These are phyloP conservation scores for Nothobranchius kuhntae DNA, from an alignment of 2,113 vertebrate genomes.

Conservation along the genomic window DNA sequence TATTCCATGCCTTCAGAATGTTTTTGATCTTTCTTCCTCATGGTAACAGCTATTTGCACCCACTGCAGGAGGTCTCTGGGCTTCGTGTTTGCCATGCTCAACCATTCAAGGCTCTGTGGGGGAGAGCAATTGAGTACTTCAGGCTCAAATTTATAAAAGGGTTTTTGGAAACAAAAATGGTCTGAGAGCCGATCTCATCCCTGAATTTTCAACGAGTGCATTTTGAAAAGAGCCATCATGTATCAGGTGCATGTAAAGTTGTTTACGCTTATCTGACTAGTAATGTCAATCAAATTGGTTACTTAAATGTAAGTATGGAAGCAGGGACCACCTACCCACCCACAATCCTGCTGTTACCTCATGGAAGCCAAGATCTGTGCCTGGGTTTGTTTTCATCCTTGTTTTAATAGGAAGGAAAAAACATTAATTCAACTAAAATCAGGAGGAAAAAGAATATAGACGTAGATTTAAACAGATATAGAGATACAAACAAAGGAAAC, in stretches of 20 bases:
- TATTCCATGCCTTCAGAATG: background rate
- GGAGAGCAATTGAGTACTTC: conserved; percentile 7
- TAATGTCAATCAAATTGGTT: conserved; percentile 38
- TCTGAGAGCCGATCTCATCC: conserved; percentile 10
- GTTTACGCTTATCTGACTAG: conserved; percentile 27
- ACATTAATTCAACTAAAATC: background rate
- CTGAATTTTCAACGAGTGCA: background rate
- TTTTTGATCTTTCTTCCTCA: conserved; percentile 1
- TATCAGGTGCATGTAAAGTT: conserved; percentile 13
- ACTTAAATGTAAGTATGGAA: conserved; percentile 48
- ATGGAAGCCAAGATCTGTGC: conserved; percentile 34
- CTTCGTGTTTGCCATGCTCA: background rate
- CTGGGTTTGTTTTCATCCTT: conserved; percentile 5
- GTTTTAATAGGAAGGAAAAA: background rate
- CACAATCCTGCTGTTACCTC: conserved; percentile 60
- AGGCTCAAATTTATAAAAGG: conserved; percentile 1
- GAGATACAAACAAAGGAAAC: too few species aligned
- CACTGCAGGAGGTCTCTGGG: conserved; percentile 12
- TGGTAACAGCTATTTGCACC: conserved; percentile 21
- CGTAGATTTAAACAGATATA: too few species aligned
- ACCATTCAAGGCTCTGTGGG: conserved; percentile 15
- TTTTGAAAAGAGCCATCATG: conserved; percentile 5
- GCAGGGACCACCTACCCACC: conserved; percentile 37
- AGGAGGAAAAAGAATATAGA: background rate
- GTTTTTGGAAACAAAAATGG: conserved; percentile 9